Conservation (phyloP, 2,888 invertebrate genomes). For the Thymelicus acteon region DNA sequence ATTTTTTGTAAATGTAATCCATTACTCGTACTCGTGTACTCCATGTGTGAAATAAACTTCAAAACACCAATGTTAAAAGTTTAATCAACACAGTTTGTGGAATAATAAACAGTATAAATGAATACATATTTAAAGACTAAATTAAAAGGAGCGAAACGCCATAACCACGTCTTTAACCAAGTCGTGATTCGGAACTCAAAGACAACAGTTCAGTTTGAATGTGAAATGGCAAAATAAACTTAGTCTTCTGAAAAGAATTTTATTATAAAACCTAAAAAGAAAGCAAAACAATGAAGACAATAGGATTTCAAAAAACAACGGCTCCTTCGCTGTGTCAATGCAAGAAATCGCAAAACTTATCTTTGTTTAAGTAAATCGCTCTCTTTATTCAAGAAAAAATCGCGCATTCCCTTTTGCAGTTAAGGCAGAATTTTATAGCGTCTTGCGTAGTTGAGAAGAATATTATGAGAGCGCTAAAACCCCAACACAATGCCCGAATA, state of each 20-base stretch:
- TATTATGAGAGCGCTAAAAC: slow-evolving; percentile 43
- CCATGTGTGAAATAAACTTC: too few relatives aligned
- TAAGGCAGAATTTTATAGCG: slow-evolving; percentile 45
- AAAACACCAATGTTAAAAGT: too few relatives aligned
- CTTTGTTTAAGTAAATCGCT: slow-evolving; percentile 28
- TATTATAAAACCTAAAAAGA: slow-evolving; percentile 6
- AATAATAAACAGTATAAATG: too few relatives aligned
- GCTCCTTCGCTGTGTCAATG: slow-evolving; percentile 12
- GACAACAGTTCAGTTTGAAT: not conserved
- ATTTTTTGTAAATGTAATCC: too few relatives aligned
- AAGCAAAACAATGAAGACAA: slow-evolving; percentile 13
- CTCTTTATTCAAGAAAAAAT: slow-evolving; percentile 41
- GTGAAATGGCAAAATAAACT: not conserved
- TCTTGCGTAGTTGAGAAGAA: slow-evolving; percentile 44
- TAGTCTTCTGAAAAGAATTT: slow-evolving; percentile 8
- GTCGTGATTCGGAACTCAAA: not conserved
- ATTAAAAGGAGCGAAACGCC: not conserved
- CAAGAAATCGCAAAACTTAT: slow-evolving; percentile 12
- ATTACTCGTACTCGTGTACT: too few relatives aligned
- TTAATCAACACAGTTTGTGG: too few relatives aligned
- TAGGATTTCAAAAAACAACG: slow-evolving; percentile 14
- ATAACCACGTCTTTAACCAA: not conserved
- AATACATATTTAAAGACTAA: too few relatives aligned
- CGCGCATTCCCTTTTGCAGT: slow-evolving; percentile 30
- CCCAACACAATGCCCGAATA: slow-evolving; percentile 29